Percentiles rank a stretch among this genome's conserved stretches.
Evolutionary conservation across 2,113 vertebrate genomes (phyloP).

Genomic region (Phyllostomus discolor): DNA sequence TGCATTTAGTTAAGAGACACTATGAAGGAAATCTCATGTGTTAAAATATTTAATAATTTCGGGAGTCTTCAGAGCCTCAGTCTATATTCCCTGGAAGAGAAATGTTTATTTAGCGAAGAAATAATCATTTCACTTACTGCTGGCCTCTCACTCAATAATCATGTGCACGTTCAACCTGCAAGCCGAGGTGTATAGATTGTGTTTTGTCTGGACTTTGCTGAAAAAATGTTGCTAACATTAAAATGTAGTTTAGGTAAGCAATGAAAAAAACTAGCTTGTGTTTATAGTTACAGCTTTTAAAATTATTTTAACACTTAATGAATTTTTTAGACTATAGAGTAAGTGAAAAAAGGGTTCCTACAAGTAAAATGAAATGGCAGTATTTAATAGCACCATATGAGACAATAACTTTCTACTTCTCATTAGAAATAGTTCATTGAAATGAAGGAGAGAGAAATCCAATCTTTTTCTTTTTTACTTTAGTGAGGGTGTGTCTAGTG

Average conservation of each 20-base stretch:
- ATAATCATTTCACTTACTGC: neutral
- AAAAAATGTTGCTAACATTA: neutral
- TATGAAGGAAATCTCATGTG: neutral
- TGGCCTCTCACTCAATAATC: neutral
- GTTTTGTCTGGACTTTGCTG: slow-evolving; percentile 14
- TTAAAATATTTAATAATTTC: neutral
- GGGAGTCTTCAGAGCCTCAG: neutral
- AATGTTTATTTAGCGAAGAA: neutral
- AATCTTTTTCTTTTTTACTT: neutral
- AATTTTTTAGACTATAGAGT: neutral
- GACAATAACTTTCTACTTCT: neutral
- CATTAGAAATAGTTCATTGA: neutral
- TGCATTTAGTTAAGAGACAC: neutral
- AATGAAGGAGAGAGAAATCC: neutral
- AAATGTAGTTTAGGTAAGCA: neutral
- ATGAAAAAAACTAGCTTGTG: neutral
- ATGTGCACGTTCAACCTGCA: neutral
- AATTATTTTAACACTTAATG: neutral
- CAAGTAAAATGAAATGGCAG: neutral
- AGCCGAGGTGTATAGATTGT: neutral
- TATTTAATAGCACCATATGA: neutral
- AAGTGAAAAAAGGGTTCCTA: neutral
- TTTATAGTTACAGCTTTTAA: neutral
- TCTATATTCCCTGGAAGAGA: neutral
- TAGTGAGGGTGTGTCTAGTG: neutral